Conservation (phyloP, 2,888 invertebrate species). For the Eupithecia dodoneata region DNA sequence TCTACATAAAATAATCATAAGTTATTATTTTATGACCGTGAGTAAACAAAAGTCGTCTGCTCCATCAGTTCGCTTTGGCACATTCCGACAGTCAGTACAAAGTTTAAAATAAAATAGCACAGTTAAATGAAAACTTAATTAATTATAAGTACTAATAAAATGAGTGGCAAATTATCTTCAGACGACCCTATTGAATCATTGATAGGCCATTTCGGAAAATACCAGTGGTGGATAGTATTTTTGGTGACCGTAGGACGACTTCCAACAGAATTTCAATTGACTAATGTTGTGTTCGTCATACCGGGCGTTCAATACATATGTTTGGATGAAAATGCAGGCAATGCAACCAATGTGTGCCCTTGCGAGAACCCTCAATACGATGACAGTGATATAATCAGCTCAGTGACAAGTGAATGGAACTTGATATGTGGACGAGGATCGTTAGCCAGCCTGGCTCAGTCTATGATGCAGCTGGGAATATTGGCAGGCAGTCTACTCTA, state of each 20-base stretch:
- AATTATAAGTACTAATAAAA: slow-evolving; percentile 20
- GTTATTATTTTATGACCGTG: slow-evolving; percentile 22
- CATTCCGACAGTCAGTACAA: slow-evolving; percentile 17
- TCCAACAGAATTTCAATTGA: slow-evolving; percentile 83
- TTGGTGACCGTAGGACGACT: slow-evolving; percentile 79
- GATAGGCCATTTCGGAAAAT: slow-evolving; percentile 82
- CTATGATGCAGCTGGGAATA: slow-evolving; percentile 83
- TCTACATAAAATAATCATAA: not conserved
- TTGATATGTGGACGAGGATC: slow-evolving; percentile 84
- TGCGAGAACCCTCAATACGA: slow-evolving; percentile 81
- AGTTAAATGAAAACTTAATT: not conserved
- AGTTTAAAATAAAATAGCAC: not conserved
- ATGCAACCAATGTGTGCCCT: slow-evolving; percentile 71
- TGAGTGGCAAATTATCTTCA: slow-evolving; percentile 19
- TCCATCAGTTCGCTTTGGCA: slow-evolving; percentile 15
- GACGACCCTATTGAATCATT: slow-evolving; percentile 70
- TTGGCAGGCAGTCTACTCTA: slow-evolving; percentile 82
- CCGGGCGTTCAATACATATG: slow-evolving; percentile 81
- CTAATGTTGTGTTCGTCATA: slow-evolving; percentile 83
- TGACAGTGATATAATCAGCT: slow-evolving; percentile 77
- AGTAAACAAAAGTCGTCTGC: not conserved
- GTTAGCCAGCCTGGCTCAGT: slow-evolving; percentile 82
- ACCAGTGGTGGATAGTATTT: slow-evolving; percentile 81
- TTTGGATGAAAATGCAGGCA: slow-evolving; percentile 61
- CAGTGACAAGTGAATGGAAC: slow-evolving; percentile 85